Base-by-base conservation (phyloP, 2,113 vertebrate species). In the Sorex fumeus region DNA sequence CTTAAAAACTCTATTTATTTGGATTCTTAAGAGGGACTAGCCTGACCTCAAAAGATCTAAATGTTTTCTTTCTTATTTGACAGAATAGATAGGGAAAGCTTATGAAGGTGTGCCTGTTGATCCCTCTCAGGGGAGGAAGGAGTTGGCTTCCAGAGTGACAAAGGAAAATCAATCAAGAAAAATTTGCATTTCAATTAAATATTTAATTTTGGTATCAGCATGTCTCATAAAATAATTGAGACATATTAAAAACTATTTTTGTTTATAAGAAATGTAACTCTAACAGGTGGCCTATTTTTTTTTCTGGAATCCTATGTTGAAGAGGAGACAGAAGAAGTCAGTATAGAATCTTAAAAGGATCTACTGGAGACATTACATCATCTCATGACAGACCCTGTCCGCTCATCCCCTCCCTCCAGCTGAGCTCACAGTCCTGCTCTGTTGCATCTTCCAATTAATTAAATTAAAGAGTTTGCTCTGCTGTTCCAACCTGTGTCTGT, bases 101-200 rank as follows among this genome's bases (percentile, higher is more conserved):
- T 8, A 0, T 19, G 27, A 32, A 69, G 67, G 15, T 79, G 60
- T 88, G 71, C 12, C 85, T 53, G 23, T 3, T 15, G 62, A 90
- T 2, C 78, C 84, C 2, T 12, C 78, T 9, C 53, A 27, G 36
- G 36, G 78, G 57, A 85, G 40, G 50, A 6, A 66, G 34, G 84
- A 72, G 43, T 15, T 32, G 27, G 15, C 18, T 21, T 23, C 32
- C 27, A 43, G 45, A 23, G 25, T 76, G 34, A 45, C 77, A 91
- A 81, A 64, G 21, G 84, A 84, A 80, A 93, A 77, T 23, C 40
- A 40, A 74, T 69, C 64, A 50, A 30, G 47, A 87, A 82, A 81
- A 70, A 85, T 81, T 47, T 82, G 27, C 47, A 79, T n/a, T 93
- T 89, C 57, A 67, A 40, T 83, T 67, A 90, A 92, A n/a, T 57